Percentiles rank a stretch among this genome's conserved stretches.
Conservation (phyloP, 2,113 vertebrate genomes). For the Xenopus tropicalis region UCB_Xtro_10.0 CM004450.2:125722501-125723000, state of each 20-base stretch:
- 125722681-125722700: conserved; percentile 2
- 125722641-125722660: background rate
- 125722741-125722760: conserved; percentile 29
- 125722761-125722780: conserved; percentile 37
- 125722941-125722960: background rate
- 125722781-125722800: conserved; percentile 35
- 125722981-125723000: too few species aligned
- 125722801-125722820: conserved; percentile 41
- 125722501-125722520: too few species aligned
- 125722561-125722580: too few species aligned
- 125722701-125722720: conserved; percentile 32
- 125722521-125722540: too few species aligned
- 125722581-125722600: too few species aligned
- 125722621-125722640: background rate
- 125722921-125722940: background rate
- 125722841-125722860: conserved; percentile 24
- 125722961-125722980: too few species aligned
- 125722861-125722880: conserved; percentile 8
- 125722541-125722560: too few species aligned
- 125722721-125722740: conserved; percentile 30
- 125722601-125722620: background rate
- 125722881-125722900: background rate
- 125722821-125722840: conserved; percentile 34
- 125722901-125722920: conserved; percentile 2
- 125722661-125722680: background rate